These are phyloP conservation scores for Sebastes melanostomus DNA, from an alignment of 2,797 vertebrate genomes.

Conservation along the genomic window DNA sequence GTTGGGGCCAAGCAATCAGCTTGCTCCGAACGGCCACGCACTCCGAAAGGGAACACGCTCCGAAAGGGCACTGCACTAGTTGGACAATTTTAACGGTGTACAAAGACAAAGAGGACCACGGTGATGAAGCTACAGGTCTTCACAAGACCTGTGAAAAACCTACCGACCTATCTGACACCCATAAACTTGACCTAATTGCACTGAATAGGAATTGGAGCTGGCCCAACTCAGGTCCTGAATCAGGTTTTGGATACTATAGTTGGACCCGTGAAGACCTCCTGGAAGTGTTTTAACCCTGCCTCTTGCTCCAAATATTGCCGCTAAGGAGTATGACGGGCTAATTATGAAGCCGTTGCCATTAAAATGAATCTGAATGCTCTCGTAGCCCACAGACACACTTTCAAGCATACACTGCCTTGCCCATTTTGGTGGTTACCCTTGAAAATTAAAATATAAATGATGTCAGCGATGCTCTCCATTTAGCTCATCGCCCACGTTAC, in stretches of 20 bases:
- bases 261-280: not conserved
- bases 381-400: conserved; percentile 22
- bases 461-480: conserved; percentile 47
- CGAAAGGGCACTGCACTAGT: not conserved
- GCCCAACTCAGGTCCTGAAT: not conserved
- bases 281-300: not conserved
- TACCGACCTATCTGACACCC: not conserved
- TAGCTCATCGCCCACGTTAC: conserved; percentile 49
- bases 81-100: not conserved
- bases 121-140: not conserved
- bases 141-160: not conserved
- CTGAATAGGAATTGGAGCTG: not conserved
- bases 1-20: no score
- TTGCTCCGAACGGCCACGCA: no score
- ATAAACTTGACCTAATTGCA: not conserved
- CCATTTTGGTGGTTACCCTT: conserved; percentile 42
- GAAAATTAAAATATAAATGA: conserved; percentile 42
- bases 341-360: conserved; percentile 13
- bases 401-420: conserved; percentile 6
- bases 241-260: not conserved
- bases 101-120: not conserved
- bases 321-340: not conserved
- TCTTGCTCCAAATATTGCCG: not conserved
- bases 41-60: no score
- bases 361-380: conserved; percentile 23